Conservation (phyloP, 2,797 vertebrate species). For the Distichodus sexfasciatus region DNA sequence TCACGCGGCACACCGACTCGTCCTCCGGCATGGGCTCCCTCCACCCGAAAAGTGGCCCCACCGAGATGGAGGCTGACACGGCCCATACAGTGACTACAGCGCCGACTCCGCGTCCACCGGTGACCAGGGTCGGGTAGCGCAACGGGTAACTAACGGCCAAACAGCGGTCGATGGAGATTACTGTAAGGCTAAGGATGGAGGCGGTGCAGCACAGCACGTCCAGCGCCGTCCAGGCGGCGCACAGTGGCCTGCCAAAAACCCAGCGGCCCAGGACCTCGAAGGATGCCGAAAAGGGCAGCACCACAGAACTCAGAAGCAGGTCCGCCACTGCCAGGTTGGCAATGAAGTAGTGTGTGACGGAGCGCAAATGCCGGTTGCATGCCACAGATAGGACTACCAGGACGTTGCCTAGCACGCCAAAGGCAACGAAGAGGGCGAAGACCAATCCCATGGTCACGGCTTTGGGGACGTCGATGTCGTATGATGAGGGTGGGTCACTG, state of each 20-base stretch:
- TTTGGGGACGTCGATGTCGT: conserved; percentile 62
- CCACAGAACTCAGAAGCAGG: conserved; percentile 72
- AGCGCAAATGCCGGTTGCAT: conserved; percentile 73
- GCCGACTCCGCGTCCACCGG: conserved; percentile 59
- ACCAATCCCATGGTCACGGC: conserved; percentile 64
- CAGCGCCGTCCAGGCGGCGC: conserved; percentile 73
- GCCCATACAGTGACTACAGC: conserved; percentile 71
- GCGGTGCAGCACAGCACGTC: conserved; percentile 81
- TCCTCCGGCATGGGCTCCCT: conserved; percentile 73
- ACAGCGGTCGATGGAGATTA: conserved; percentile 78
- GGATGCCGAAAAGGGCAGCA: conserved; percentile 74
- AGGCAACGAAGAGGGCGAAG: conserved; percentile 69
- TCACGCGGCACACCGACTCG: conserved; percentile 71
- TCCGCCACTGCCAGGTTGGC: conserved; percentile 76
- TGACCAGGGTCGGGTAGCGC: conserved; percentile 69
- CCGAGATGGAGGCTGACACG: conserved; percentile 71
- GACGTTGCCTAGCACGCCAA: conserved; percentile 76
- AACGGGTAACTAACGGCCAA: conserved; percentile 76
- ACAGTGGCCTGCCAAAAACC: conserved; percentile 75
- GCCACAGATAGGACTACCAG: conserved; percentile 77
- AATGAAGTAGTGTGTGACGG: conserved; percentile 77
- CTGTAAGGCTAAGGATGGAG: conserved; percentile 78
- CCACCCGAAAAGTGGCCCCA: conserved; percentile 78
- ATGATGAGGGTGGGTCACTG: conserved; percentile 54
- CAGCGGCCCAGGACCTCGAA: conserved; percentile 72